Evolutionary conservation across 2,888 invertebrate genomes (phyloP), one percentile per base, ranked within the genome.

Genomic region (Euproctis similis): DNA sequence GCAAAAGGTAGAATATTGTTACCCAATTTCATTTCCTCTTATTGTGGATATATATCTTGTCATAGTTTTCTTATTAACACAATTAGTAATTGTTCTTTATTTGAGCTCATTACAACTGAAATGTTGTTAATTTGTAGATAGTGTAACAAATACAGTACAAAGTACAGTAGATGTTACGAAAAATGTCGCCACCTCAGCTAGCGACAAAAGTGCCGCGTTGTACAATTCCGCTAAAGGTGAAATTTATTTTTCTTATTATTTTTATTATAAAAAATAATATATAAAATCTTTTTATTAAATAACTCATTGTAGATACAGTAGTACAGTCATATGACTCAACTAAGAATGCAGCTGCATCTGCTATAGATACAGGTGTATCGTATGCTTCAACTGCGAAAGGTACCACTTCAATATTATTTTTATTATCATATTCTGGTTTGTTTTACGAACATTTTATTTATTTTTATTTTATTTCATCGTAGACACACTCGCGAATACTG

Each of bases 1-100:
- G 70, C 73, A 18, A 76, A 71, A 74, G 75, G 76, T 77, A 70
- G 60, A 19, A n/a, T 12, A 23, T 23, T 12, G 3, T 19, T 7
- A n/a, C n/a, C n/a, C n/a, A n/a, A n/a, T n/a, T n/a, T n/a, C n/a
- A n/a, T n/a, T n/a, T n/a, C n/a, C n/a, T n/a, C n/a, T n/a, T n/a
- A n/a, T n/a, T n/a, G n/a, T n/a, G n/a, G n/a, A n/a, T n/a, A n/a
- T n/a, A n/a, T n/a, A n/a, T n/a, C n/a, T n/a, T n/a, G n/a, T n/a
- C n/a, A n/a, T n/a, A n/a, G n/a, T n/a, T n/a, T n/a, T n/a, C n/a
- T n/a, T n/a, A n/a, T n/a, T n/a, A n/a, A n/a, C n/a, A n/a, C n/a
- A n/a, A n/a, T n/a, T n/a, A n/a, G n/a, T n/a, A n/a, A n/a, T n/a
- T n/a, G n/a, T n/a, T n/a, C n/a, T n/a, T n/a, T n/a, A n/a, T n/a